phyloP scores from a whole-genome alignment of 2,888 invertebrate species.

The Rotaria magnacalcarata region DNA sequence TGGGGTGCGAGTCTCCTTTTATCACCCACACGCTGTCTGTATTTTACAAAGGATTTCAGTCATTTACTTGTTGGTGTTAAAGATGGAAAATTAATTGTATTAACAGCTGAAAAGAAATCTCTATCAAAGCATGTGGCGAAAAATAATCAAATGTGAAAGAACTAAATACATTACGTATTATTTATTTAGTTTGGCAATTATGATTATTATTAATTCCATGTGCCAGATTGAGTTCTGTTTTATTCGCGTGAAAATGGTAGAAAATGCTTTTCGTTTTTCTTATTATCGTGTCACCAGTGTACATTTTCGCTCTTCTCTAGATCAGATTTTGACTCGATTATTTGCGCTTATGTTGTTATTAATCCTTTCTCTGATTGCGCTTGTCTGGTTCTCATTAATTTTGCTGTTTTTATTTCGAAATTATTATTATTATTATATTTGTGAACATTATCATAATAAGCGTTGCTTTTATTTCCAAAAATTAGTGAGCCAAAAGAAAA shows the following conservation, averaged over 20 bases:
- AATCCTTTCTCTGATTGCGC: neutral
- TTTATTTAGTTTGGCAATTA: neutral
- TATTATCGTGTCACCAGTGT: neutral
- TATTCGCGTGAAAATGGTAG: neutral
- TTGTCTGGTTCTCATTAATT: neutral
- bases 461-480: neutral
- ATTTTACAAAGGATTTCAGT: slow-evolving; percentile 57
- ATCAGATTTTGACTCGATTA: slow-evolving; percentile 3
- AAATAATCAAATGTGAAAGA: neutral
- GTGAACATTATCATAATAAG: neutral
- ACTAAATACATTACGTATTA: neutral
- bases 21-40: too few species aligned
- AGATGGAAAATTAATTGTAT: slow-evolving; percentile 62
- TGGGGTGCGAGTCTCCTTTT: too few species aligned
- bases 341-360: neutral
- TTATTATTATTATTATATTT: neutral
- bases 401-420: neutral
- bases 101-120: slow-evolving; percentile 48
- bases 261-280: neutral
- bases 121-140: neutral
- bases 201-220: neutral
- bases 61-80: slow-evolving; percentile 65
- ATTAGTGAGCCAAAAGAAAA: neutral
- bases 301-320: neutral
- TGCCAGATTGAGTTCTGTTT: neutral